These are phyloP conservation scores for Pseudonaja textilis DNA, from an alignment of 2,113 vertebrate species.

Conservation along the genomic window DNA sequence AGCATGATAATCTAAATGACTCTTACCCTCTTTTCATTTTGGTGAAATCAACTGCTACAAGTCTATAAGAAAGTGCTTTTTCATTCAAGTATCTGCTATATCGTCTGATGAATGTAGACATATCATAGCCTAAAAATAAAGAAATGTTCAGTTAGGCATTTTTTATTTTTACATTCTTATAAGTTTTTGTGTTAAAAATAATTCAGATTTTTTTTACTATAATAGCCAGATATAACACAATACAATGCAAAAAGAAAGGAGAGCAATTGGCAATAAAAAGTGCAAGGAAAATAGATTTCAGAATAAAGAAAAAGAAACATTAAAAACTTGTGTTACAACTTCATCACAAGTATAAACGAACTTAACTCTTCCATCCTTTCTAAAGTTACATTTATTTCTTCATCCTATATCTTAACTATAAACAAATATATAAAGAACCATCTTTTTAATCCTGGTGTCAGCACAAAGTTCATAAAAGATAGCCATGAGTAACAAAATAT, in stretches of 20 bases:
- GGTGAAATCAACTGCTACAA: slow-evolving; percentile 92
- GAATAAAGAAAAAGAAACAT: not conserved
- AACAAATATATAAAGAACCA: not conserved
- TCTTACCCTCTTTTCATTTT: slow-evolving; percentile 94
- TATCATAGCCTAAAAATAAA: slow-evolving; percentile 84
- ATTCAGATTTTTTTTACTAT: not conserved
- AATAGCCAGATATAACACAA: not conserved
- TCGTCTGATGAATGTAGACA: slow-evolving; percentile 93
- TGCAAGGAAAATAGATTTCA: not conserved
- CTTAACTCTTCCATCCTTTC: not conserved
- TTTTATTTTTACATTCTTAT: slow-evolving; percentile 1
- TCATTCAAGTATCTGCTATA: slow-evolving; percentile 97
- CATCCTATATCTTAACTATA: not conserved
- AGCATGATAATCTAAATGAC: not conserved
- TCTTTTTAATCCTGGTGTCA: not conserved
- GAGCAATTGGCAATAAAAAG: not conserved
- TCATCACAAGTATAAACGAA: not conserved
- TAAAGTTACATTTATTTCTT: not conserved
- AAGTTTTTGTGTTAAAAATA: not conserved
- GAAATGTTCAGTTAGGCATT: slow-evolving; percentile 33
- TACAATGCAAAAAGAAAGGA: not conserved
- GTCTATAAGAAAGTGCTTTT: slow-evolving; percentile 92
- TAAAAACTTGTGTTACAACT: not conserved
- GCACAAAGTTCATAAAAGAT: not conserved
- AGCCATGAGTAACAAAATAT: not conserved